Conservation (phyloP, 2,113 vertebrate genomes). For the Aphelocoma coerulescens region DNA sequence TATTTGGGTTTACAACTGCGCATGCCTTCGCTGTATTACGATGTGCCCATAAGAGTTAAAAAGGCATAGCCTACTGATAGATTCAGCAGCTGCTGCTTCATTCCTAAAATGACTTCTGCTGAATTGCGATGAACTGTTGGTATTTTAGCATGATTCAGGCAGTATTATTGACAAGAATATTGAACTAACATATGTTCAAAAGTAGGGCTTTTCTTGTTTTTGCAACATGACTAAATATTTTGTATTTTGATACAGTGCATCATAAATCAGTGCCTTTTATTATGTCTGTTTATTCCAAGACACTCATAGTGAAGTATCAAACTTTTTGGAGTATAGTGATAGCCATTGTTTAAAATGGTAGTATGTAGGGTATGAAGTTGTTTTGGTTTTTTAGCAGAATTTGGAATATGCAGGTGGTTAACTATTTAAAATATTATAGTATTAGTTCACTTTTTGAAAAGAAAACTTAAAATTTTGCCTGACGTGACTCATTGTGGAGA, state of each 20-base stretch:
- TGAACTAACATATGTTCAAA: not conserved
- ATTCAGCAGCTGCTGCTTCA: constrained; percentile 34
- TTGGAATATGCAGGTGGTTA: not conserved
- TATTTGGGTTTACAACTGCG: constrained; percentile 12
- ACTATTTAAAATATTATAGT: not conserved
- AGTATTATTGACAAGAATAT: not conserved
- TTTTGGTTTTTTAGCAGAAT: not conserved
- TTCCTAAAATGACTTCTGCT: constrained; percentile 21
- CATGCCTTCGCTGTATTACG: not conserved
- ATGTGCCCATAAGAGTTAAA: not conserved
- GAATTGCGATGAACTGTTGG: not conserved
- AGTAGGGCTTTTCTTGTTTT: not conserved
- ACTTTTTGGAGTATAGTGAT: not conserved
- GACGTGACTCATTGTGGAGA: not conserved
- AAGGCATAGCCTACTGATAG: not conserved
- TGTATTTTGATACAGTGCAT: not conserved
- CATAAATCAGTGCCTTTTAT: not conserved
- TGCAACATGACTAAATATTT: not conserved
- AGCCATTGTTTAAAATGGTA: not conserved
- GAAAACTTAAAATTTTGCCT: not conserved
- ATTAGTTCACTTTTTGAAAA: not conserved
- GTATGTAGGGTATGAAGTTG: not conserved
- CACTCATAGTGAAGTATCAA: not conserved
- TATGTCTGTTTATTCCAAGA: not conserved
- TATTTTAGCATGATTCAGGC: not conserved